Evolutionary conservation across 1,140 invertebrate genomes (phyloP), one percentile per base, ranked within the genome.

Genomic region (Zelostemma sp.): DNA sequence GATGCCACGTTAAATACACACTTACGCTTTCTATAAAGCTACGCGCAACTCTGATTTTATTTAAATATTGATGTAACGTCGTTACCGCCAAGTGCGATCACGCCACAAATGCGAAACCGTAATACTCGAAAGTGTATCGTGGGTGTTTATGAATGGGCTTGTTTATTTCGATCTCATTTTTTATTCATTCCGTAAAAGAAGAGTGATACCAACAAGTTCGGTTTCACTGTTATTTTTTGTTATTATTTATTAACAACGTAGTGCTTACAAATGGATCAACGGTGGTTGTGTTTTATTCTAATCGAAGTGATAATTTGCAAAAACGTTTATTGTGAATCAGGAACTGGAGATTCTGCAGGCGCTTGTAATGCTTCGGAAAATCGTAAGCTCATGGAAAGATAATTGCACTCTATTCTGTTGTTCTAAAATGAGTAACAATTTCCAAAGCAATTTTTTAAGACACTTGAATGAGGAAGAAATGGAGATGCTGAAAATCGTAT

Each of bases 11-110:
- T 60, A 46, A 69, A 69, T 69, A 64, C 58, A 69, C 60, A 62
- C 68, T 70, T 61, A 53, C 53, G 50, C 61, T 70, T 70, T 65
- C 68, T 70, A 70, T 70, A 70, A 61, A 70, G 61, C 61, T 61
- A 48, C 57, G 38, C 3, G 58, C 62, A 17, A 71, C 59, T 45
- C 47, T 17, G 11, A 58, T 71, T 62, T 71, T 62, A 65, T 66
- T 71, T 66, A 48, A 66, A 71, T 71, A 62, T 47, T 21, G 48
- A 46, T 31, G 25, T 53, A 31, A 25, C 2, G 25, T 35, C 21
- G 11, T 40, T 25, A 19, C 18, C 62, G 43, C 18, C 16, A 28
- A 25, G 57, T 43, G 31, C 31, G 16, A 14, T 28, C 18, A 9
- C 11, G 16, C 16, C 2, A 19, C 17, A 19, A 46, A 46, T 19